Percentiles rank a stretch among this genome's conserved stretches.
These are phyloP conservation scores for Sporophila hypoxantha DNA, from an alignment of 2,113 vertebrate species.

Conservation along the genomic window DNA sequence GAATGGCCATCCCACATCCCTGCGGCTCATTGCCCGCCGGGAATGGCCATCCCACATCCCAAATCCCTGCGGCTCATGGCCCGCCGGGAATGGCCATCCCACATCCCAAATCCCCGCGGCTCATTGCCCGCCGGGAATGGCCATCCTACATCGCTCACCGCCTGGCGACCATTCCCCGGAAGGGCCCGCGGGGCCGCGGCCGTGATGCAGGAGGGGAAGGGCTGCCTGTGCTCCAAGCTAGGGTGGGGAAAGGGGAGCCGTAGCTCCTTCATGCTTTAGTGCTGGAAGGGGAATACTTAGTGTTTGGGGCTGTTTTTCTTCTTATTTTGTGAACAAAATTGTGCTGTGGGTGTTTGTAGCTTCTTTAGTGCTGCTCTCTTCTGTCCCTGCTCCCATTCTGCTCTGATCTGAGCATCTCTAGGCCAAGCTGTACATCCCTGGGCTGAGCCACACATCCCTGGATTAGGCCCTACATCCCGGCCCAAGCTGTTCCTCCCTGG, in stretches of 20 bases:
- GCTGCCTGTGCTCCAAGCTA: neutral
- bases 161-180: rapidly evolving
- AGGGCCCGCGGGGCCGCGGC: rapidly evolving
- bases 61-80: no score
- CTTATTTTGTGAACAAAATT: neutral
- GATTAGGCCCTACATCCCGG: no score
- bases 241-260: rapidly evolving
- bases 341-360: neutral
- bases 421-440: no score
- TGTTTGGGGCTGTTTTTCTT: neutral
- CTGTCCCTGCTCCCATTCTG: neutral
- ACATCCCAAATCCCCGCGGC: neutral
- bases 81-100: neutral
- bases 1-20: rapidly evolving
- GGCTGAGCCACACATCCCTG: rapidly evolving
- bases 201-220: neutral
- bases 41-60: no score
- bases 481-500: rapidly evolving
- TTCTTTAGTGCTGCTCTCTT: neutral
- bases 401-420: neutral
- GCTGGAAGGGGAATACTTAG: neutral
- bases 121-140: neutral
- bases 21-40: no score
- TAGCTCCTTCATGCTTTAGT: rapidly evolving
- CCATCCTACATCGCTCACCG: neutral